These are phyloP conservation scores for Heliconius aoede DNA, from an alignment of 2,888 invertebrate genomes.

Conservation along the genomic window DNA sequence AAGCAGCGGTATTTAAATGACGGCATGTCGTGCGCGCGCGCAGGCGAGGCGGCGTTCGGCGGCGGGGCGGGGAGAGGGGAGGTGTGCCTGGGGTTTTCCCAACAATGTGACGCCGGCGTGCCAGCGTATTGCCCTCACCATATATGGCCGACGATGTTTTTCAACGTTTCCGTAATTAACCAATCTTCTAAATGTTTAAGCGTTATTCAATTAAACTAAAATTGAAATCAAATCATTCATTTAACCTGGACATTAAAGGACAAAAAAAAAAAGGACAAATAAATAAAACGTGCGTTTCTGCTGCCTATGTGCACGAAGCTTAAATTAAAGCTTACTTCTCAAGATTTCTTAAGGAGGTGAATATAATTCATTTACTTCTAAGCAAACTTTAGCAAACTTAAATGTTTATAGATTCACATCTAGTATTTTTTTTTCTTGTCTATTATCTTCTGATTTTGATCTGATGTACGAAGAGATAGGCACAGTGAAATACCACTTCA, in stretches of 20 bases:
- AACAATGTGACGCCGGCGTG: constrained; percentile 65
- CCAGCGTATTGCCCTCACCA: constrained; percentile 63
- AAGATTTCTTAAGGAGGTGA: no score
- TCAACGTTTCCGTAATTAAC: constrained; percentile 63
- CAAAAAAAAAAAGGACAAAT: no score
- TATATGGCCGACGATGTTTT: constrained; percentile 66
- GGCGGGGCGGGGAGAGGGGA: constrained; percentile 48
- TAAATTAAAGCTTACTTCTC: constrained; percentile 29
- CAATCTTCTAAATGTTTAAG: constrained; percentile 10
- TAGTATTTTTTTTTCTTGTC: no score
- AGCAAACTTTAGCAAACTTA: no score
- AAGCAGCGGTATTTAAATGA: constrained; percentile 39
- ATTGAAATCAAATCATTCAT: no score
- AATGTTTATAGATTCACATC: no score
- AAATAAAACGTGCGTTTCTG: neutral
- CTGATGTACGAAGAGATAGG: no score
- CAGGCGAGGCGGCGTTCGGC: constrained; percentile 44
- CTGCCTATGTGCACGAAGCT: constrained; percentile 40
- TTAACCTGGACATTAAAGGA: no score
- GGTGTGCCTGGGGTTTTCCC: constrained; percentile 77
- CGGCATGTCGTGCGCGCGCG: constrained; percentile 37
- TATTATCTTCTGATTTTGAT: no score
- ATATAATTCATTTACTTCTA: no score
- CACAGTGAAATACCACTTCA: no score
- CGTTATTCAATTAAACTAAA: neutral